These are phyloP conservation scores for Tiliacea citrago DNA, from an alignment of 2,888 invertebrate species.

Conservation along the genomic window DNA sequence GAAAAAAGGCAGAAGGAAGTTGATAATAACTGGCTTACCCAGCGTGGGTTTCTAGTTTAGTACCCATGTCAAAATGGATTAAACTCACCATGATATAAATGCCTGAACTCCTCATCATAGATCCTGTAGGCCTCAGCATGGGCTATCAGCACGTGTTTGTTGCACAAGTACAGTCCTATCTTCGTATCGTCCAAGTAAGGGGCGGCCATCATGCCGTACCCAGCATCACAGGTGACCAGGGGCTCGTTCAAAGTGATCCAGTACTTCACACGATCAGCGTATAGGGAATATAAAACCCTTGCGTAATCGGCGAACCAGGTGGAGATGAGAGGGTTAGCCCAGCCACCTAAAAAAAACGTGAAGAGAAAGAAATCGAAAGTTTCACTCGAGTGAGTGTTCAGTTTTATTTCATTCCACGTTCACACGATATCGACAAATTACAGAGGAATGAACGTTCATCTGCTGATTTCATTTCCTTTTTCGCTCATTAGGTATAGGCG, in stretches of 20 bases:
- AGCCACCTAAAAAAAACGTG: constrained; percentile 89
- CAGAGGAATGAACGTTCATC: no score
- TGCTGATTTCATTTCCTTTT: no score
- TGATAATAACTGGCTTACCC: not conserved
- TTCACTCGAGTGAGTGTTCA: no score
- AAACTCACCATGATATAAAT: constrained; percentile 32
- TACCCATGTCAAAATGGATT: no score
- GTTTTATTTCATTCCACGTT: no score
- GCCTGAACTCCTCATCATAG: constrained; percentile 22
- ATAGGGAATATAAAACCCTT: constrained; percentile 86
- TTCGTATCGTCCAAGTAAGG: constrained; percentile 17
- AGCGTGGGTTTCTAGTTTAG: not conserved
- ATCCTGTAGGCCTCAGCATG: no score
- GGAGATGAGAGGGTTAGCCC: constrained; percentile 91
- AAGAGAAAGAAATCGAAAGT: no score
- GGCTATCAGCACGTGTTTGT: no score
- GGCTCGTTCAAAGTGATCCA: constrained; percentile 94
- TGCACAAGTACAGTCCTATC: no score
- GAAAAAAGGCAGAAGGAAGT: not conserved
- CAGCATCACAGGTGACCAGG: constrained; percentile 20
- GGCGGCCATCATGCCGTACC: not conserved
- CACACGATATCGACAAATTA: no score
- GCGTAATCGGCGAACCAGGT: constrained; percentile 91
- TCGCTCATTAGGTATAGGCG: no score
- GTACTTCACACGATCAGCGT: constrained; percentile 90